Base-by-base conservation (phyloP, 2,888 invertebrate species). In the Ametastegia equiseti region DNA sequence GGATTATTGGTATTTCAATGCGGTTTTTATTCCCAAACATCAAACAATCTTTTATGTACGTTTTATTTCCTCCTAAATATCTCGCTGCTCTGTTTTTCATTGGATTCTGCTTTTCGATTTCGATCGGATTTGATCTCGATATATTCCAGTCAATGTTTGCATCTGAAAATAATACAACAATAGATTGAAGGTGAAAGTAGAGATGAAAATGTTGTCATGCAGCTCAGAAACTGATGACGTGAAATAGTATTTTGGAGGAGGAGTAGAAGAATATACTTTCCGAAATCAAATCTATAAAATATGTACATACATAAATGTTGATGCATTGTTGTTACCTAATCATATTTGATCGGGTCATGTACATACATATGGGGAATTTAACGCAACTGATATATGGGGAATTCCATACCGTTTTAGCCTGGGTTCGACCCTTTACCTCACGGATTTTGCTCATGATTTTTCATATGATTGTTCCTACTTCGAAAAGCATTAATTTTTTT, bases 41-140 rank as follows among this genome's bases (percentile, higher is more conserved):
- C 30, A 60, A 30, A 60, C 60, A 60, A 60, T 60, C 60, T 60
- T 60, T 60, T 30, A 60, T 30, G 60, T 60, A 30, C 30, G 30
- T 0, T 15, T 60, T 60, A 60, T 60, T 60, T 60, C 27, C 30
- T 60, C 60, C 60, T 60, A 60, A 60, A 60, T 60, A 60, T 60
- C 27, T 60, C 9, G 60, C 60, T 1, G 2, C 60, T 30, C 27
- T 60, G 1, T 60, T 60, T 30, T 60, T 60, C 23, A 60, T 60
- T 30, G 27, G 30, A 60, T 30, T 30, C 60, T 60, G 30, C 60
- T 60, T 15, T 60, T 60, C 60, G 30, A 60, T 60, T 60, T 30
- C 60, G 23, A 30, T 60, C 23, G 2, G 9, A 60, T 60, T 60
- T 5, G 60, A 60, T 60, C 19, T 50, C 50, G 50, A 50, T 50